Evolutionary conservation across 1,140 invertebrate species (phyloP), one percentile per base, ranked within the genome.

Genomic region (Zaprionus ornatus): DNA sequence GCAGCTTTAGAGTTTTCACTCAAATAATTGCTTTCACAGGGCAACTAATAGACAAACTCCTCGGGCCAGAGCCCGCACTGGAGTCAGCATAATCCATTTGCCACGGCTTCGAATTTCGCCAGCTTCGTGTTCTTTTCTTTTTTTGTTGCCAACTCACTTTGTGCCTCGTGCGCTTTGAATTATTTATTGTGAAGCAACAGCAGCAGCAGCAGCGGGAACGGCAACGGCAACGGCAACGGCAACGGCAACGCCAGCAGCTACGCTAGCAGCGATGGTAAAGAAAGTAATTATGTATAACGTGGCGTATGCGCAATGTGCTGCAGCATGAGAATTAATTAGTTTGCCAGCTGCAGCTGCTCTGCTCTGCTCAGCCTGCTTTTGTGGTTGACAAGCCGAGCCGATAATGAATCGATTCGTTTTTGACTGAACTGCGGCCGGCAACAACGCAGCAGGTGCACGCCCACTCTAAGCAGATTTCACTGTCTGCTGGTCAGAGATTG

Each of bases 281-380:
- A 19, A 85, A 74, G 82, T 85, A 85, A 85, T 85, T 85, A 85
- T 71, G 78, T 84, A 74, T 52, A 85, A 84, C 74, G 70, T 66
- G 74, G 70, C 82, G 82, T 81, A 85, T 85, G 59, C 78, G 82
- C 70, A 85, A 85, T 85, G 60, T 65, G 74, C 79, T 85, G 59
- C 68, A 48, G 70, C 79, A 85, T 45, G 75, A 71, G 81, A 82
- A 82, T 85, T 85, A 86, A 85, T 86, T 85, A 75, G 75, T 85
- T 78, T 81, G 77, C 70, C 74, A 72, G 72, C 62, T 70, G 60
- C 40, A 57, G 12, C 17, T 21, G 61, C 37, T 15, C 42, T 42
- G 60, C 19, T 37, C 17, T 21, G 61, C 37, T 15, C 42, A 35
- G 60, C 19, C 45, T 32, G 9, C 64, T 60, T 62, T 64, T 70